Evolutionary conservation across 2,888 invertebrate genomes (phyloP).

Genomic region (Drosophila meridionalis): DNA sequence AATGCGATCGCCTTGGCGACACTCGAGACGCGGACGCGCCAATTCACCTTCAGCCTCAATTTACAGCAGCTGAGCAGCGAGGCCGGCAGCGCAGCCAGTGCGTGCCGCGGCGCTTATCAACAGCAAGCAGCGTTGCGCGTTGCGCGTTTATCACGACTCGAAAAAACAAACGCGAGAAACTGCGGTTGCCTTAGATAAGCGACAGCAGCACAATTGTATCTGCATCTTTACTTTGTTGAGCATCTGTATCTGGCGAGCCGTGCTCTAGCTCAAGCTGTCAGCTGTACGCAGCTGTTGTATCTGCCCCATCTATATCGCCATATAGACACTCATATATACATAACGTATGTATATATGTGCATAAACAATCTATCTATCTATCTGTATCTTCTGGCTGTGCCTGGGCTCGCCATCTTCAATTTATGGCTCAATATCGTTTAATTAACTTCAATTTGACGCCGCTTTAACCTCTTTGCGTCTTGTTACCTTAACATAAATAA

Average conservation of each 20-base stretch:
- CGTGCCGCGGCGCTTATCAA: constrained; percentile 49
- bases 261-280: constrained; percentile 25
- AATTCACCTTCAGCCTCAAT: constrained; percentile 75
- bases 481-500: constrained; percentile 69
- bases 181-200: constrained; percentile 40
- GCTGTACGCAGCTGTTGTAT: constrained; percentile 40
- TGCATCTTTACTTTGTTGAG: constrained; percentile 7
- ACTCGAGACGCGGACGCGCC: constrained; percentile 40
- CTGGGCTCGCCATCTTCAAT: constrained; percentile 31
- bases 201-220: constrained; percentile 9
- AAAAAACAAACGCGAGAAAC: constrained; percentile 37
- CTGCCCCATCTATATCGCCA: constrained; percentile 20
- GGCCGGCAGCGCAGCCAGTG: constrained; percentile 27
- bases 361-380: constrained; percentile 12
- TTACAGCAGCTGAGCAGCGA: constrained; percentile 33
- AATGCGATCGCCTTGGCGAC: constrained; percentile 70
- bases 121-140: constrained; percentile 10
- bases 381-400: constrained; percentile 2
- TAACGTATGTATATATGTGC: background rate
- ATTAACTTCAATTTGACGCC: constrained; percentile 77
- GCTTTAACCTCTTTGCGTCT: constrained; percentile 25
- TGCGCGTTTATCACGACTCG: constrained; percentile 43
- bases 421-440: constrained; percentile 56
- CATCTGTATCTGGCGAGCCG: constrained; percentile 22
- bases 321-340: background rate